Conservation (phyloP, 2,888 invertebrate species). For the Halictus ligatus region DNA sequence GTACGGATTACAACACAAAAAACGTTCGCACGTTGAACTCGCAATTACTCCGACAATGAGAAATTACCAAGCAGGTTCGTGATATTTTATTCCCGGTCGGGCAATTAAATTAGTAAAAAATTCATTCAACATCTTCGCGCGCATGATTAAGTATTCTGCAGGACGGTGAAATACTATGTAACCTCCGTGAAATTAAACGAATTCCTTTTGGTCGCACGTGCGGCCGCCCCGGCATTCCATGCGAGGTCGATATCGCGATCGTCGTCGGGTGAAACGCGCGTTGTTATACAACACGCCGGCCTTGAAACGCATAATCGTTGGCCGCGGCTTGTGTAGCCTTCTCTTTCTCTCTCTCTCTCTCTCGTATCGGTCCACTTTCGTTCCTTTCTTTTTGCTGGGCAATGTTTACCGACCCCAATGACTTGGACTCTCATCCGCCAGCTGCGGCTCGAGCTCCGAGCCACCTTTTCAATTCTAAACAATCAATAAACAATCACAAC, state of each 20-base stretch:
- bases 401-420: conserved; percentile 40
- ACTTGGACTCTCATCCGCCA: conserved; percentile 1
- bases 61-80: not conserved
- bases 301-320: conserved; percentile 70
- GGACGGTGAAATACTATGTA: not conserved
- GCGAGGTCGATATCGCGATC: conserved; percentile 69
- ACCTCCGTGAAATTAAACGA: not conserved
- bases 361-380: conserved; percentile 39
- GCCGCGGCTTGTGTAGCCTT: conserved; percentile 39
- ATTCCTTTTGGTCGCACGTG: not conserved
- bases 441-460: conserved; percentile 2
- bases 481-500: not conserved
- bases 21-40: not conserved
- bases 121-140: not conserved
- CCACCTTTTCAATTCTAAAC: not conserved
- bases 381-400: conserved; percentile 37
- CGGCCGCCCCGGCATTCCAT: conserved; percentile 49
- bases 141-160: not conserved
- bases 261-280: conserved; percentile 47
- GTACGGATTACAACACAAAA: not conserved
- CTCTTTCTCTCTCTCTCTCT: conserved; percentile 30
- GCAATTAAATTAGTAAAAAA: not conserved
- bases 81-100: not conserved
- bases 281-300: conserved; percentile 67
- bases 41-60: not conserved